Conservation (phyloP, 2,113 vertebrate genomes). For the Cyprinus carpio region DNA sequence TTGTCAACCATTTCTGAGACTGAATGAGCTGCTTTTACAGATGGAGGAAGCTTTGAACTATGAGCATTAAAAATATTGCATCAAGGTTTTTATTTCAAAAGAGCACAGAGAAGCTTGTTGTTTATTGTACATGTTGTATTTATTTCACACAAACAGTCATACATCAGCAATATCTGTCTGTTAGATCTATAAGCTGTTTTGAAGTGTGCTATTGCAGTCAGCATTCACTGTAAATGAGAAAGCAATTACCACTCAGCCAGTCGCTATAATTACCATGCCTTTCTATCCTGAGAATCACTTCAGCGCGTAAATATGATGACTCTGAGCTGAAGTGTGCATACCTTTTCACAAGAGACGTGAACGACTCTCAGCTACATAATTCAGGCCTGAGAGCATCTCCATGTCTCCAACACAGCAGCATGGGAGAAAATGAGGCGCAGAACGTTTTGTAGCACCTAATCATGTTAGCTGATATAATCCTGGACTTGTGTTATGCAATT, state of each 20-base stretch:
- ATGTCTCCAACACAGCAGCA: conserved; percentile 8
- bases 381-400: conserved; percentile 17
- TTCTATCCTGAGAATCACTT: conserved; percentile 48
- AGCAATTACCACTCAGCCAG: conserved; percentile 38
- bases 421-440: background rate
- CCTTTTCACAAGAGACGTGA: conserved; percentile 21
- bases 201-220: conserved; percentile 15
- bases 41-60: background rate
- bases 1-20: background rate
- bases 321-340: conserved; percentile 34
- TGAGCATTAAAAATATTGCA: background rate
- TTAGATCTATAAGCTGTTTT: background rate
- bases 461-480: conserved; percentile 5
- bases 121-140: background rate
- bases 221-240: conserved; percentile 33
- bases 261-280: conserved; percentile 34
- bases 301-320: conserved; percentile 31
- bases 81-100: background rate
- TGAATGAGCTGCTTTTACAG: background rate
- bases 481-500: conserved; percentile 6
- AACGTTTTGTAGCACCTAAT: background rate
- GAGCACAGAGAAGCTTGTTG: background rate
- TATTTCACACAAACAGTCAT: background rate
- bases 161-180: background rate
- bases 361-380: conserved; percentile 27